Base-by-base conservation (phyloP, 2,888 invertebrate species). In the Invenusta paracnida region DNA sequence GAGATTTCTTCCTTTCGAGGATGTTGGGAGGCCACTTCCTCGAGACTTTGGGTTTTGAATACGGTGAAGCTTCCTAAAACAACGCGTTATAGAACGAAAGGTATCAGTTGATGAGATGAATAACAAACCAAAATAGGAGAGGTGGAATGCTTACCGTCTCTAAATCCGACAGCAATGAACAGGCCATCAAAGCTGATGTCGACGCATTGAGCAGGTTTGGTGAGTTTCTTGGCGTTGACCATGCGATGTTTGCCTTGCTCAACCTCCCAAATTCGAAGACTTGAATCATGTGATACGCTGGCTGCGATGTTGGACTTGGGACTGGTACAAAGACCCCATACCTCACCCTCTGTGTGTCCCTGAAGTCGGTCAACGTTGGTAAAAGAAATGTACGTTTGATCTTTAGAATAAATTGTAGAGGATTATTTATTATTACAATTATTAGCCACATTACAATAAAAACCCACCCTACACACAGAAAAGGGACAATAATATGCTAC, bases 311-410 rank as follows among this genome's bases (percentile, higher is more conserved):
- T 87, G 87, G 90, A 89, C 23, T 86, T 86, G 0, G 92, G 92
- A 87, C 92, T 92, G 0, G 89, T 88, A 29, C 89, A 89, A 82
- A 92, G 88, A 30, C 92, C 92, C 92, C 92, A 92, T 0, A 92
- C 84, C 87, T 92, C 92, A 13, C 92, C 92, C 86, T 91, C 90
- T 86, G 88, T 88, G 88, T 92, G 92, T 25, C 92, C 92, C 92
- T 92, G 88, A 0, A 87, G 83, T n/a, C n/a, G n/a, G n/a, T n/a
- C n/a, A n/a, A n/a, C n/a, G n/a, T n/a, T n/a, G n/a, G n/a, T n/a
- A n/a, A n/a, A n/a, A n/a, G n/a, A n/a, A n/a, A n/a, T n/a, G n/a
- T n/a, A n/a, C n/a, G n/a, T n/a, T n/a, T n/a, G n/a, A n/a, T n/a
- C n/a, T n/a, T n/a, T n/a, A n/a, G n/a, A n/a, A n/a, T n/a, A n/a